Conservation (phyloP, 1,140 invertebrate genomes). For the Papilio glaucus region DNA sequence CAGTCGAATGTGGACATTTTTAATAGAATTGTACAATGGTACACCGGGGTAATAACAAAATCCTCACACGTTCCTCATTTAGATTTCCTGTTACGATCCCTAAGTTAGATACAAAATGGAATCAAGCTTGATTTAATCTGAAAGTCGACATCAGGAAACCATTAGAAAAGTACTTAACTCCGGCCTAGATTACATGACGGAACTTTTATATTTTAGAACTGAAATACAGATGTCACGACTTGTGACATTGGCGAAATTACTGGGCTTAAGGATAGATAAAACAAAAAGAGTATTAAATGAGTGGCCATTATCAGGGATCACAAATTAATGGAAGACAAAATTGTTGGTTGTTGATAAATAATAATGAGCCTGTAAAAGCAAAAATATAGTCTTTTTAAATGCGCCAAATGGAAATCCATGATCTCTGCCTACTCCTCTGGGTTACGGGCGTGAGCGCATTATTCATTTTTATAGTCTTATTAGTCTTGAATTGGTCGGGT, state of each 20-base stretch:
- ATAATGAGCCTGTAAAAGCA: no score
- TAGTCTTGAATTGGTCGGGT: background rate
- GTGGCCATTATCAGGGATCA: no score
- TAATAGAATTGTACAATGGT: background rate
- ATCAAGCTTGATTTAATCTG: slow-evolving; percentile 32
- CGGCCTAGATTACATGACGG: background rate
- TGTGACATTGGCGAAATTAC: background rate
- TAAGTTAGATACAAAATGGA: slow-evolving; percentile 27
- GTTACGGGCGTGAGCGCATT: no score
- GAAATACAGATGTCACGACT: background rate
- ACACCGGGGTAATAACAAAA: background rate
- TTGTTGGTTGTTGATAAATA: no score
- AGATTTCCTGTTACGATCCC: slow-evolving; percentile 1
- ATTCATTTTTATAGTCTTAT: no score
- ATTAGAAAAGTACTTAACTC: slow-evolving; percentile 29
- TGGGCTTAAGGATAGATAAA: no score
- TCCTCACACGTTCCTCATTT: slow-evolving; percentile 31
- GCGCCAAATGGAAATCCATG: no score
- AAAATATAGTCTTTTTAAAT: no score
- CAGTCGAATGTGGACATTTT: background rate
- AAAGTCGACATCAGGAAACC: slow-evolving; percentile 37
- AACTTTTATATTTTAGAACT: background rate
- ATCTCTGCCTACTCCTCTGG: no score
- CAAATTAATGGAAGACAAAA: no score
- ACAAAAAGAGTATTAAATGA: no score